Evolutionary conservation across 2,797 vertebrate genomes (phyloP), one percentile per base, ranked within the genome.

Genomic region (Malacoraja senta): DNA sequence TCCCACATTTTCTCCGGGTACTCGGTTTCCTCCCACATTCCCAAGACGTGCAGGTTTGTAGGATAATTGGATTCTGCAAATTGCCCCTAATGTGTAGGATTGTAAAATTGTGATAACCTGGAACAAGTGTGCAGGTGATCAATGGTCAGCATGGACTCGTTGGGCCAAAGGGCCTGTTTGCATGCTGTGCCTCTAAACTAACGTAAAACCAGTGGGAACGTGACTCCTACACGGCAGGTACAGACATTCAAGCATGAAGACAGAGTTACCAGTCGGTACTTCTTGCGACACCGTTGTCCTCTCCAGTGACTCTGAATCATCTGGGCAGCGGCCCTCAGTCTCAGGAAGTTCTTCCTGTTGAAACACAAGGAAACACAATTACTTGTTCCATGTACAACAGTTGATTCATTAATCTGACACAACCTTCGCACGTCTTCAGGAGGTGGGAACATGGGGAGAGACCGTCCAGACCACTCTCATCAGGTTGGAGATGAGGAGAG

Each of bases 291-390:
- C 95, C 95, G 95, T 94, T 98, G 95, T 93, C 98, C 98, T 95
- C 97, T 96, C 98, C 99, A 99, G 86, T 95, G 58, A 93, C 98
- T 97, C 96, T 99, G 99, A 94, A 99, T 96, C 76, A 97, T 95
- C 76, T 98, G 93, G 32, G 98, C 97, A 1, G 96, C 96, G 0
- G 71, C 95, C 94, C 94, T 98, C 96, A 99, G 97, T 93, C 94
- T 97, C 95, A 99, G 94, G 95, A 98, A 99, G 4, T 94, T 94
- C 95, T 95, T 98, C 96, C 99, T 99, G 94, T 91, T 95, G 93
- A 76, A 44, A 9, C 19, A 71, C 24, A 15, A 26, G 44, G 21
- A 61, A 44, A 44, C 3, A 29, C 24, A 92, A 72, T 76, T 10
- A 63, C 58, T 74, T 12, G 29, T 24, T 74, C 38, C 38, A 91